A percentile compares a stretch with the other conserved stretches of the same genome.
Conservation (phyloP, 2,888 invertebrate species). For the Lysandra bellargus region DNA sequence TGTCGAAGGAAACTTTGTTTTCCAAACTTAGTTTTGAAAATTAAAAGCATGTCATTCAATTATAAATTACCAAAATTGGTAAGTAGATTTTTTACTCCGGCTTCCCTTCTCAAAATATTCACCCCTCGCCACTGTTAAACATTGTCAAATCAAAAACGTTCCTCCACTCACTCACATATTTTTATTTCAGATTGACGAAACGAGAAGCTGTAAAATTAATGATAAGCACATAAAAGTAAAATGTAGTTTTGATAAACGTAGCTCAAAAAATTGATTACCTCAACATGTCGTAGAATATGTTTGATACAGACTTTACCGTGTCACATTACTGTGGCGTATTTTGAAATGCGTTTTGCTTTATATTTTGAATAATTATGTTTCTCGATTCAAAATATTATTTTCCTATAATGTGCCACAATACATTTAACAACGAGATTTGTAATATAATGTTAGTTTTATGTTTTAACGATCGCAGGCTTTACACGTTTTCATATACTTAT, state of each 20-base stretch:
- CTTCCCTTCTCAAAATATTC: too few relatives aligned
- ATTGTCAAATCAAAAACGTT: too few relatives aligned
- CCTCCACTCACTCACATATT: background rate
- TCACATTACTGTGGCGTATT: background rate
- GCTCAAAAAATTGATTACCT: slow-evolving; percentile 51
- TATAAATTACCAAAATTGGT: too few relatives aligned
- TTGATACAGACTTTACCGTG: slow-evolving; percentile 39
- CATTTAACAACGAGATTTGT: slow-evolving; percentile 24
- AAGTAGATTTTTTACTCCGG: too few relatives aligned
- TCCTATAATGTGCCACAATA: slow-evolving; percentile 27
- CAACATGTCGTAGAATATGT: slow-evolving; percentile 39
- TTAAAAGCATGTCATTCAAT: too few relatives aligned
- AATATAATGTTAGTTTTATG: slow-evolving; percentile 23
- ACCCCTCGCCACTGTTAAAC: too few relatives aligned
- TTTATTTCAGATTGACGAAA: slow-evolving; percentile 38
- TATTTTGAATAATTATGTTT: background rate
- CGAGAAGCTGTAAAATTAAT: slow-evolving; percentile 35
- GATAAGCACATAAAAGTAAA: slow-evolving; percentile 33
- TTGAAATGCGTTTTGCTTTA: slow-evolving; percentile 5
- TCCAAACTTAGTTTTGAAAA: too few relatives aligned
- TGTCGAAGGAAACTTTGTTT: too few relatives aligned
- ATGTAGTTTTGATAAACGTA: slow-evolving; percentile 44
- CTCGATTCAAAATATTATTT: slow-evolving; percentile 18
- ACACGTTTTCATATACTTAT: background rate
- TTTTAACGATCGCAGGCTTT: background rate